These are phyloP conservation scores for Sebastes kiyomatsui DNA, from an alignment of 2,797 vertebrate genomes.

Conservation along the genomic window DNA sequence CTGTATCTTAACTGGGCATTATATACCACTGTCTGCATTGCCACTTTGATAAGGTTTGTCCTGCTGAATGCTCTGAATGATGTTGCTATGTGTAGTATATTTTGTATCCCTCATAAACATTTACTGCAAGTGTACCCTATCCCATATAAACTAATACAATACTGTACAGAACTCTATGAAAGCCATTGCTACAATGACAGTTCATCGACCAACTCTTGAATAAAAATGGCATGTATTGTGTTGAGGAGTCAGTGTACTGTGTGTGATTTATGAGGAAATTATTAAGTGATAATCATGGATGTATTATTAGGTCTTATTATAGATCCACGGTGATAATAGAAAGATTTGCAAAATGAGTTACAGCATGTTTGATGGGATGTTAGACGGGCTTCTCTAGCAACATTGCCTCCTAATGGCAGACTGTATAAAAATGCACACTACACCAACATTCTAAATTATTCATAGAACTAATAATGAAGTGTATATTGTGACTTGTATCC, in stretches of 20 bases:
- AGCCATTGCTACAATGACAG: constrained; percentile 71
- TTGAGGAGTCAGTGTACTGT: constrained; percentile 38
- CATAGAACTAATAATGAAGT: background rate
- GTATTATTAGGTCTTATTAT: too few species aligned
- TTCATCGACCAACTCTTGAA: constrained; percentile 79
- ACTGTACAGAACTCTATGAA: constrained; percentile 72
- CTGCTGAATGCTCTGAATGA: constrained; percentile 87
- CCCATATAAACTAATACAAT: constrained; percentile 55
- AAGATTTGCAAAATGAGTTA: background rate
- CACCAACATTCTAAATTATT: background rate
- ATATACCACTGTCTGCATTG: constrained; percentile 90
- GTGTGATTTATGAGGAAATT: constrained; percentile 8
- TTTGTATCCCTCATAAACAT: constrained; percentile 78
- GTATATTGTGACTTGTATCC: background rate
- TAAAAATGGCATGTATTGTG: constrained; percentile 81
- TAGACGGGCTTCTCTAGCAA: background rate
- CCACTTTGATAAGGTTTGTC: constrained; percentile 88
- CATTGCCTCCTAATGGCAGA: constrained; percentile 5
- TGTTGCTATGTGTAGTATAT: constrained; percentile 77
- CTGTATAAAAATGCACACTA: background rate
- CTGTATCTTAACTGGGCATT: constrained; percentile 89
- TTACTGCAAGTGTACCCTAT: constrained; percentile 70
- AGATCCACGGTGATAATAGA: background rate
- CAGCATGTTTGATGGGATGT: background rate
- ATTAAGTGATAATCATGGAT: background rate